Percentiles rank a stretch among this genome's conserved stretches.
These are phyloP conservation scores for Gavia stellata DNA, from an alignment of 2,113 vertebrate genomes.

Conservation along the genomic window DNA sequence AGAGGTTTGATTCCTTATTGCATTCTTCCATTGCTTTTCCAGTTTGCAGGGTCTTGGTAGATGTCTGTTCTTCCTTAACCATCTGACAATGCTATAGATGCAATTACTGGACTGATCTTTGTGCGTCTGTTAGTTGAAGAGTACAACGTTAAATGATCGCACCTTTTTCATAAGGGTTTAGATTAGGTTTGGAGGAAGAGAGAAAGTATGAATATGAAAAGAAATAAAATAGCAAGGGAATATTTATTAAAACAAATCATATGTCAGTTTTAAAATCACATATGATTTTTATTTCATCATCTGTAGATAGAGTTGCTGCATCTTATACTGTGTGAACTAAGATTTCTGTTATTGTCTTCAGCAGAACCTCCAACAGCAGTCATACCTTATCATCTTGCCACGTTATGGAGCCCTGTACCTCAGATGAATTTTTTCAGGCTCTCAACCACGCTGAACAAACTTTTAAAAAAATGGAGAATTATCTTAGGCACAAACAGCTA, in stretches of 20 bases:
- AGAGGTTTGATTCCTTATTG: not conserved
- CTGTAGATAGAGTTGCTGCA: not conserved
- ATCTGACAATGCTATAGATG: not conserved
- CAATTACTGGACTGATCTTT: not conserved
- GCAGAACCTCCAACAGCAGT: conserved; percentile 89
- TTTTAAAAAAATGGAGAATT: conserved; percentile 96
- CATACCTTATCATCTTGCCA: conserved; percentile 86
- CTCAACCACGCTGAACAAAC: conserved; percentile 92
- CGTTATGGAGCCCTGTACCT: conserved; percentile 90
- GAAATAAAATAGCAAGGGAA: not conserved
- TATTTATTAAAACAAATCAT: not conserved
- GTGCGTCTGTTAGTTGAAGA: not conserved
- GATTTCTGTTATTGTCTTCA: conserved; percentile 33
- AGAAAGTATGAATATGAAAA: not conserved
- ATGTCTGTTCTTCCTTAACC: not conserved
- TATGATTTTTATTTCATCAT: not conserved
- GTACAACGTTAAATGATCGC: rapidly evolving
- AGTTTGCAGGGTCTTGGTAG: not conserved
- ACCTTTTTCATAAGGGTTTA: not conserved
- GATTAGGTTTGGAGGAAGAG: not conserved
- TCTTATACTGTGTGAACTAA: not conserved
- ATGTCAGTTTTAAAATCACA: not conserved
- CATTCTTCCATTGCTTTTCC: not conserved
- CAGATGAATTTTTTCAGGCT: conserved; percentile 94
- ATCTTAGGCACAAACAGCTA: conserved; percentile 88